Percentiles rank a stretch among this genome's conserved stretches.
phyloP scores from a whole-genome alignment of 37 sponge, comb jelly and placozoan genomes.

The Beroe ovata region DNA sequence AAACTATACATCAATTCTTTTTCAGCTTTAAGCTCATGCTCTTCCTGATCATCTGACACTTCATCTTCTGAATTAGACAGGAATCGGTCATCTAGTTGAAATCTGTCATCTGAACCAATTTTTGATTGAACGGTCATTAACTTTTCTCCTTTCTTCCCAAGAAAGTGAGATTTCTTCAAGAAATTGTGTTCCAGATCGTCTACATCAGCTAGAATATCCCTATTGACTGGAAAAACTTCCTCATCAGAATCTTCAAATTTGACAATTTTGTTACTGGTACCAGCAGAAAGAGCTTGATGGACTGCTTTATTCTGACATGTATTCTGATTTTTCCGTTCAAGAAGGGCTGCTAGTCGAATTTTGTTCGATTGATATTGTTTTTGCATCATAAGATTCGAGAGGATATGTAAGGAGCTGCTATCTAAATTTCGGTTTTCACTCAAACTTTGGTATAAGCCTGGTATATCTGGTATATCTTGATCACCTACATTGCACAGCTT shows the following conservation, averaged over 20 bases:
- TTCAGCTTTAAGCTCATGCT: neutral
- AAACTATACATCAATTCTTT: neutral
- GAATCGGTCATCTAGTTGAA: conserved; percentile 16
- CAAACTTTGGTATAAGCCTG: no score
- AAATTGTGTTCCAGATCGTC: neutral
- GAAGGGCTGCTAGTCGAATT: conserved; percentile 32
- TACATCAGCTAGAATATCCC: conserved; percentile 45
- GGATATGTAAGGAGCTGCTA: no score
- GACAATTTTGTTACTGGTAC: conserved; percentile 1
- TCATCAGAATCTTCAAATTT: conserved; percentile 39
- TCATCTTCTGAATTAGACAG: conserved; percentile 1
- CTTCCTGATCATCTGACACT: neutral
- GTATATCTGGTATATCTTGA: no score
- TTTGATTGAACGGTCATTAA: conserved; percentile 33
- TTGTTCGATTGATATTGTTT: neutral
- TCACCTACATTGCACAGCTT: no score
- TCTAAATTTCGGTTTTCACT: no score
- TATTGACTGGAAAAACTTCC: neutral
- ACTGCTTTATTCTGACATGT: neutral
- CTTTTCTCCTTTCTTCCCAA: conserved; percentile 22
- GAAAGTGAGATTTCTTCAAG: neutral
- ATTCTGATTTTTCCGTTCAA: neutral
- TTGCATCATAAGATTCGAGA: no score
- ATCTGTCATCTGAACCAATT: conserved; percentile 59
- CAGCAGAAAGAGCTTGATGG: neutral